phyloP scores from a whole-genome alignment of 1,140 invertebrate genomes.

The Trichogramma pretiosum region DNA sequence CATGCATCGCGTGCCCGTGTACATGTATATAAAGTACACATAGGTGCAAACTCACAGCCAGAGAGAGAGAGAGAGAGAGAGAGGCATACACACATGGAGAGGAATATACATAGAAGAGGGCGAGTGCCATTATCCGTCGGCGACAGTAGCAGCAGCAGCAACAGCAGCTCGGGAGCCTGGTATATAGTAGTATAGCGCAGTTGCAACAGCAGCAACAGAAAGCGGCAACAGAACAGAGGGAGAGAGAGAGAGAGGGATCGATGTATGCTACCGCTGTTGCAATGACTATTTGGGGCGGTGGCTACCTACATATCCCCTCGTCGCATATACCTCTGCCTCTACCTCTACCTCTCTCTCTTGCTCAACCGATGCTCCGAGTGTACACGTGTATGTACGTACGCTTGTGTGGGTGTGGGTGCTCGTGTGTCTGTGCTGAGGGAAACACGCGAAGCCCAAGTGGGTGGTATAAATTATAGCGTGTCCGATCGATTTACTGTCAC shows the following conservation, averaged over 20 bases:
- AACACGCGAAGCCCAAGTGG: conserved; percentile 31
- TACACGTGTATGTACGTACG: too few species aligned
- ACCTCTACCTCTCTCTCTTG: conserved; percentile 3
- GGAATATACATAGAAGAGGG: conserved; percentile 13
- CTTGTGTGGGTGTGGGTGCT: too few species aligned
- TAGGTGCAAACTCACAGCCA: too few species aligned
- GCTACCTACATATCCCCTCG: conserved; percentile 9
- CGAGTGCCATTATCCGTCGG: not conserved
- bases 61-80: too few species aligned
- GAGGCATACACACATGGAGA: conserved; percentile 13
- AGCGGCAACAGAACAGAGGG: not conserved
- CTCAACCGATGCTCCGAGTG: not conserved
- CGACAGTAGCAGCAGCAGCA: not conserved
- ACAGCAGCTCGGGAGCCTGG: conserved; percentile 6
- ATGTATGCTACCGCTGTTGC: conserved; percentile 22
- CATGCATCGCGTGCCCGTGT: too few species aligned
- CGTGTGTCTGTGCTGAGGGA: too few species aligned
- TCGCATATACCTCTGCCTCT: conserved; percentile 4
- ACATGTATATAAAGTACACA: too few species aligned
- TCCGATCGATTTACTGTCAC: conserved; percentile 48
- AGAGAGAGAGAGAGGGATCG: conserved; percentile 5
- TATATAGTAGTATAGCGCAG: too few species aligned
- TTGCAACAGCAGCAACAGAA: conserved; percentile 8
- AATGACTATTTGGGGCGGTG: conserved; percentile 25
- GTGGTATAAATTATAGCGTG: conserved; percentile 49